A percentile compares a stretch with the other conserved stretches of the same genome.
Evolutionary conservation across 2,888 invertebrate species (phyloP).

Genomic region (Priocnemis perturbator): DNA sequence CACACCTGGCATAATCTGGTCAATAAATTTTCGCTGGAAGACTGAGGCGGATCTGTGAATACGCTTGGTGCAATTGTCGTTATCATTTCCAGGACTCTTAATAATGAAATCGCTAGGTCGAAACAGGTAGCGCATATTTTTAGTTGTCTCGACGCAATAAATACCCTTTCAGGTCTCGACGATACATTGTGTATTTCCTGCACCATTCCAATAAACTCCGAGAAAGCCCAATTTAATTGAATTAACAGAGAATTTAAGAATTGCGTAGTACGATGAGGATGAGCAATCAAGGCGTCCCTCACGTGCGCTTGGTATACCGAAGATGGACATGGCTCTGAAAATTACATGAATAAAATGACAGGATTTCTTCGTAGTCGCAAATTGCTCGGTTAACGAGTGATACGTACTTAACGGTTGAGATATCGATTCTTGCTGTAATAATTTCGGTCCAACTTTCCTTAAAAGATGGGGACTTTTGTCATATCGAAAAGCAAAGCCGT

Average conservation of each 20-base stretch:
- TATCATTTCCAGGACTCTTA: constrained; percentile 89
- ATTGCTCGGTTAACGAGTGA: not conserved
- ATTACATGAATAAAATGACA: constrained; percentile 16
- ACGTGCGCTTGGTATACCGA: constrained; percentile 81
- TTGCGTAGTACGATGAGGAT: constrained; percentile 81
- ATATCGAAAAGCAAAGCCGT: constrained; percentile 86
- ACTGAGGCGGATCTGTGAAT: constrained; percentile 80
- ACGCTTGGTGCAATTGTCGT: constrained; percentile 81
- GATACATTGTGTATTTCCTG: constrained; percentile 86
- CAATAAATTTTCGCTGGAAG: constrained; percentile 84
- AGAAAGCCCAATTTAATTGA: constrained; percentile 92
- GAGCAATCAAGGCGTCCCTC: constrained; percentile 78
- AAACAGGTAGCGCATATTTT: constrained; percentile 91
- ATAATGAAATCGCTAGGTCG: constrained; percentile 85
- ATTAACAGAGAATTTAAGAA: constrained; percentile 88
- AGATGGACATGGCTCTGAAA: constrained; percentile 83
- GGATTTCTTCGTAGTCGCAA: too few relatives aligned
- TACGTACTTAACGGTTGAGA: constrained; percentile 73
- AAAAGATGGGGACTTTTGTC: constrained; percentile 77
- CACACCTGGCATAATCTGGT: constrained; percentile 82
- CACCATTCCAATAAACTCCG: constrained; percentile 89
- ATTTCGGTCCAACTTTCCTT: constrained; percentile 74
- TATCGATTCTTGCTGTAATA: constrained; percentile 75
- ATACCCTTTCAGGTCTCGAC: constrained; percentile 77
- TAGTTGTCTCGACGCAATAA: constrained; percentile 83